Percentiles rank a stretch among this genome's conserved stretches.
Conservation (phyloP, 2,797 vertebrate species). For the Peromyscus nudipes region DNA sequence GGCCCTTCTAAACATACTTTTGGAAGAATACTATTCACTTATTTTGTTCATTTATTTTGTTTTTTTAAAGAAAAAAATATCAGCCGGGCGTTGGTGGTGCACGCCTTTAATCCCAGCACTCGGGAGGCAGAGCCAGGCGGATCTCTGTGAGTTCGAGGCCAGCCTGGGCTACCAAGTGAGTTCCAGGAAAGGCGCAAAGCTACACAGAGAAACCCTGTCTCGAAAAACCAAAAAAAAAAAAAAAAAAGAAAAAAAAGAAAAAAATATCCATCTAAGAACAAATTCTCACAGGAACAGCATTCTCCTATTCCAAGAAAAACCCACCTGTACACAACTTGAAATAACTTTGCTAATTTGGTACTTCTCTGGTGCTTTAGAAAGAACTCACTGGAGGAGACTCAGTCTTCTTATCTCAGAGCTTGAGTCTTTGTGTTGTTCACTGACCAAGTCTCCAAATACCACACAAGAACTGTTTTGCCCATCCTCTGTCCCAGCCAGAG, state of each 20-base stretch:
- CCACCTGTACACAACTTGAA: slow-evolving; percentile 56
- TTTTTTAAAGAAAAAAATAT: background rate
- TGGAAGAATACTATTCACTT: background rate
- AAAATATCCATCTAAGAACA: slow-evolving; percentile 29
- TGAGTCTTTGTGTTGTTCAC: slow-evolving; percentile 44
- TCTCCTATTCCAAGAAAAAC: slow-evolving; percentile 62
- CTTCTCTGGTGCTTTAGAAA: slow-evolving; percentile 58
- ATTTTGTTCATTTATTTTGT: slow-evolving; percentile 8
- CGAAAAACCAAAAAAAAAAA: no score
- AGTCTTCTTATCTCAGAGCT: slow-evolving; percentile 27
- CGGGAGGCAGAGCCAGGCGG: no score
- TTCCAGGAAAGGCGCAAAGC: no score
- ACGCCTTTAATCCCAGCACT: no score
- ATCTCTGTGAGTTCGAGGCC: no score
- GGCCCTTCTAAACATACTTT: slow-evolving; percentile 7
- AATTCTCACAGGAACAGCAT: slow-evolving; percentile 43
- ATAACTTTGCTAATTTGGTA: slow-evolving; percentile 53
- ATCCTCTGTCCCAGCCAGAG: background rate
- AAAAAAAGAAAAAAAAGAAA: no score
- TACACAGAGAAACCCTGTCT: no score
- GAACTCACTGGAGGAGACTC: slow-evolving; percentile 61
- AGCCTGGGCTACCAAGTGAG: no score
- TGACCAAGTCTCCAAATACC: slow-evolving; percentile 68
- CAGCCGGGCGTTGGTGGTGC: no score
- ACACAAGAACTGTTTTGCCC: slow-evolving; percentile 72